A percentile compares a stretch with the other conserved stretches of the same genome.
phyloP scores from a whole-genome alignment of 2,113 vertebrate species.

The Salvator merianae region DNA sequence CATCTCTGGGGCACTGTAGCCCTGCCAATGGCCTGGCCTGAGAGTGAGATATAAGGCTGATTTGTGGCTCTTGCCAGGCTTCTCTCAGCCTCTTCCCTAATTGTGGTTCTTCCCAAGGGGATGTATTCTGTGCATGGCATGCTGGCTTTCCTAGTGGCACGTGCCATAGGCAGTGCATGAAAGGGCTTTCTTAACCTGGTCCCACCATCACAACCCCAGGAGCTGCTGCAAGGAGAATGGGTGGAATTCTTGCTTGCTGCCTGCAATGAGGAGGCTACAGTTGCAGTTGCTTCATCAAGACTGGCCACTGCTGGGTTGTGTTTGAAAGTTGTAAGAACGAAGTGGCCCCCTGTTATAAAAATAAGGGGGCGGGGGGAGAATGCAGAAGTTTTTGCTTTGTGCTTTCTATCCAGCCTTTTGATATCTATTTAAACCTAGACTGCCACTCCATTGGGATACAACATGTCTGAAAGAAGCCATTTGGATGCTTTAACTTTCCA shows the following conservation, averaged over 20 bases:
- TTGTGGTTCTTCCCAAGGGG: not conserved
- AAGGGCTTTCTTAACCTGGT: not conserved
- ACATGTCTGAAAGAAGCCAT: not conserved
- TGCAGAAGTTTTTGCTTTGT: not conserved
- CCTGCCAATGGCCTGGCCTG: not conserved
- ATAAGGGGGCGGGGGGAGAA: not conserved
- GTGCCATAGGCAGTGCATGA: not conserved
- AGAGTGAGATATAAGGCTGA: too few species aligned
- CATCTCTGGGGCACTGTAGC: not conserved
- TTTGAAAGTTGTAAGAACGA: not conserved
- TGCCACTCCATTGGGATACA: not conserved
- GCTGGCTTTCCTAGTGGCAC: not conserved
- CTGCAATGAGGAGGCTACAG: not conserved
- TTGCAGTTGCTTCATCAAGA: not conserved
- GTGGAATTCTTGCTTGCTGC: not conserved
- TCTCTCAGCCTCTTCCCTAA: not conserved
- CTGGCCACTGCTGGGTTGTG: not conserved
- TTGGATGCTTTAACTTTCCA: not conserved
- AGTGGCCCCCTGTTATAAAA: not conserved
- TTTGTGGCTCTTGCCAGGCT: not conserved
- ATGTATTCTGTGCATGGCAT: not conserved
- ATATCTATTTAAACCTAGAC: not conserved
- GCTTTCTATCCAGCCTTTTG: not conserved
- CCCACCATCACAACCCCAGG: too few species aligned
- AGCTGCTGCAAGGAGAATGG: not conserved